Percentiles rank a stretch among this genome's conserved stretches.
These are phyloP conservation scores for Laupala kohalensis DNA, from an alignment of 1,140 invertebrate species.

Conservation along the genomic window DNA sequence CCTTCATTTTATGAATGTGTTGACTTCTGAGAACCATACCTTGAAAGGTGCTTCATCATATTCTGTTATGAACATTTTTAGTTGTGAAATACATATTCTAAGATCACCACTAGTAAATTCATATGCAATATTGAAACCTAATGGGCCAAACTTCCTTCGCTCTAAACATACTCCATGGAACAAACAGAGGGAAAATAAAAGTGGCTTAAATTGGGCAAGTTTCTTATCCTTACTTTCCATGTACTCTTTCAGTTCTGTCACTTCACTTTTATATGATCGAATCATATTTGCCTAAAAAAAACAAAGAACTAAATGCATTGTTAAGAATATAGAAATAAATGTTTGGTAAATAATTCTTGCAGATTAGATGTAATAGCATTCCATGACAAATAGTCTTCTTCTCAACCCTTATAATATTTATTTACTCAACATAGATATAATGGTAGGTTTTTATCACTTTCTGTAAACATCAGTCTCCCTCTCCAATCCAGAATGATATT, in stretches of 20 bases:
- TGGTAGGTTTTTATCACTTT: too few species aligned
- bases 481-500: too few species aligned
- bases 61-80: conserved; percentile 51
- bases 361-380: too few species aligned
- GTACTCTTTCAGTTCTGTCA: conserved; percentile 37
- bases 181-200: conserved; percentile 53
- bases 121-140: conserved; percentile 64
- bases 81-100: conserved; percentile 53
- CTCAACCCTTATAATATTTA: too few species aligned
- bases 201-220: conserved; percentile 42
- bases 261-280: conserved; percentile 39
- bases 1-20: neutral
- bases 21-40: conserved; percentile 22
- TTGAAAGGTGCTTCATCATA: conserved; percentile 49
- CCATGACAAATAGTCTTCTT: too few species aligned
- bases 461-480: too few species aligned
- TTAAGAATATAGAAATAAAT: too few species aligned
- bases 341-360: too few species aligned
- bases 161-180: conserved; percentile 59
- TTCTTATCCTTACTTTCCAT: conserved; percentile 36
- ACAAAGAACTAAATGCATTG: conserved; percentile 17
- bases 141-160: conserved; percentile 52
- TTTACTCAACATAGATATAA: too few species aligned
- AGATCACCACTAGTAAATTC: conserved; percentile 65
- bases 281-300: conserved; percentile 43